phyloP scores from a whole-genome alignment of 1,140 invertebrate genomes.

The Capitella teleta region DNA sequence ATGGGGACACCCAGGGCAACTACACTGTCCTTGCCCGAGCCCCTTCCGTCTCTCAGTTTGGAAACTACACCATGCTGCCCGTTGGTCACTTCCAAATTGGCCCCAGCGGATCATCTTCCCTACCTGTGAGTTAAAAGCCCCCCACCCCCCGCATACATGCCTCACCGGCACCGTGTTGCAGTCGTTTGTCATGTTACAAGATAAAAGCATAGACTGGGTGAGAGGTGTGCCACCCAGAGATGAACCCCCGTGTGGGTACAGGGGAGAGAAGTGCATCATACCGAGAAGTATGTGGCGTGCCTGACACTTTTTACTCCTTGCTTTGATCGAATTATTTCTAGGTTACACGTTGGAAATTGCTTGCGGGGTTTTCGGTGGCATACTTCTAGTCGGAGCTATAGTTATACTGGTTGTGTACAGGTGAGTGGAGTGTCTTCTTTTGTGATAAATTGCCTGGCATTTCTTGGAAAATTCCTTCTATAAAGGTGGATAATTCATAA shows the following conservation, averaged over 20 bases:
- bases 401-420: slow-evolving; percentile 71
- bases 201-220: slow-evolving; percentile 51
- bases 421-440: slow-evolving; percentile 21
- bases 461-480: no score
- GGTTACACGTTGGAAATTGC: slow-evolving; percentile 69
- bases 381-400: slow-evolving; percentile 64
- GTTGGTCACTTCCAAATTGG: slow-evolving; percentile 29
- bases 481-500: no score
- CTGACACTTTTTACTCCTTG: background rate
- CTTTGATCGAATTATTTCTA: slow-evolving; percentile 24
- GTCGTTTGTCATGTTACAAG: slow-evolving; percentile 10
- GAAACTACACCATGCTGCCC: slow-evolving; percentile 41
- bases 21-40: slow-evolving; percentile 72
- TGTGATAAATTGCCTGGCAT: no score
- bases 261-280: slow-evolving; percentile 54
- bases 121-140: no score
- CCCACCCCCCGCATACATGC: no score
- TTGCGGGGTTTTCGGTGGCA: slow-evolving; percentile 61
- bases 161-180: slow-evolving; percentile 8
- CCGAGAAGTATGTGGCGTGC: slow-evolving; percentile 45
- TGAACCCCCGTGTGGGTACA: slow-evolving; percentile 85
- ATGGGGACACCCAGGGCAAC: slow-evolving; percentile 92
- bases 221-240: slow-evolving; percentile 68
- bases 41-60: slow-evolving; percentile 21
- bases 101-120: background rate